These are phyloP conservation scores for Alviniconcha strummeri DNA, from an alignment of 2,888 invertebrate species.

Conservation along the genomic window DNA sequence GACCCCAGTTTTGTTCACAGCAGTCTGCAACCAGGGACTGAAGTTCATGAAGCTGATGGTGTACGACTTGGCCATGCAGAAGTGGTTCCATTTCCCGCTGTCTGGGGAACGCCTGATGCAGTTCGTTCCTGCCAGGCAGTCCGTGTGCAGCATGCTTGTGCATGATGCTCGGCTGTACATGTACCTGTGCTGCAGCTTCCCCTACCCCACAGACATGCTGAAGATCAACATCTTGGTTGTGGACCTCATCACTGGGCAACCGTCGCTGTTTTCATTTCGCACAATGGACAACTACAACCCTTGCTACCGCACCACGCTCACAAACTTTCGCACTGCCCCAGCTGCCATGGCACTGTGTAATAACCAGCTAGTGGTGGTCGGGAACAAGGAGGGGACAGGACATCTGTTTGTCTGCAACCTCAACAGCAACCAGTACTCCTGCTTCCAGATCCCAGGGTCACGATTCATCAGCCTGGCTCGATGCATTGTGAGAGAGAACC, in stretches of 20 bases:
- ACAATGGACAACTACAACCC: slow-evolving; percentile 66
- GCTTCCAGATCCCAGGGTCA: slow-evolving; percentile 67
- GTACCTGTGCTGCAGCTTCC: slow-evolving; percentile 69
- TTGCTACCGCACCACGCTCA: slow-evolving; percentile 69
- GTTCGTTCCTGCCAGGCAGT: slow-evolving; percentile 66
- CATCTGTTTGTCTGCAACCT: slow-evolving; percentile 68
- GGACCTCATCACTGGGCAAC: slow-evolving; percentile 63
- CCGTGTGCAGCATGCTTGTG: slow-evolving; percentile 63
- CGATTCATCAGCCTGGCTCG: slow-evolving; percentile 68
- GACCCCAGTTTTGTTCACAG: slow-evolving; percentile 56
- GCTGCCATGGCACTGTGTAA: slow-evolving; percentile 67
- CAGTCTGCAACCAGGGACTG: slow-evolving; percentile 66
- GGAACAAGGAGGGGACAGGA: slow-evolving; percentile 69
- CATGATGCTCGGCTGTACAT: slow-evolving; percentile 65
- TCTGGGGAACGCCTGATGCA: slow-evolving; percentile 63
- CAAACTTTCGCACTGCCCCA: slow-evolving; percentile 66
- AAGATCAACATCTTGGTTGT: slow-evolving; percentile 67
- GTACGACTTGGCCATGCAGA: slow-evolving; percentile 61
- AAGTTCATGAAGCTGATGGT: slow-evolving; percentile 67
- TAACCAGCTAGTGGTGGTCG: slow-evolving; percentile 65
- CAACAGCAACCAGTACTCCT: slow-evolving; percentile 64
- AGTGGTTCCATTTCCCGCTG: slow-evolving; percentile 66
- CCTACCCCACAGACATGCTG: slow-evolving; percentile 70
- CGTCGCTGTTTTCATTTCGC: slow-evolving; percentile 63
- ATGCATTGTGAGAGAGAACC: slow-evolving; percentile 62